A percentile compares a stretch with the other conserved stretches of the same genome.
Conservation (phyloP, 2,888 invertebrate species). For the Drosophila multiciliata region DNA sequence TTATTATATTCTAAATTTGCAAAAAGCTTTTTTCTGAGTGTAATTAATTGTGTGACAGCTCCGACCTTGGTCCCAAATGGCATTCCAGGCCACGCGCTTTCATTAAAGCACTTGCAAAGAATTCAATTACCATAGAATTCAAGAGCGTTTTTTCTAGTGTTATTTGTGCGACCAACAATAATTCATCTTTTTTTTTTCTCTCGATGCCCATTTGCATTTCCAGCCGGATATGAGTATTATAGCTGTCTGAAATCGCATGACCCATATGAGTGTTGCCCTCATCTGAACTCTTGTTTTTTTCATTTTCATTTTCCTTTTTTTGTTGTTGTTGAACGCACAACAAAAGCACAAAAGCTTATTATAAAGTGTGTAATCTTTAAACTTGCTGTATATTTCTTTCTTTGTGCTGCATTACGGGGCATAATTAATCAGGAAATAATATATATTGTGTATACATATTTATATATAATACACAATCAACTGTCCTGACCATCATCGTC, state of each 20-base stretch:
- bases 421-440: constrained; percentile 77
- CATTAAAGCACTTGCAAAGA: constrained; percentile 33
- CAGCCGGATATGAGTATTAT: constrained; percentile 48
- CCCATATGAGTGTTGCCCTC: constrained; percentile 50
- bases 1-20: not conserved
- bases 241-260: constrained; percentile 32
- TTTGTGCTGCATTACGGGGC: constrained; percentile 47
- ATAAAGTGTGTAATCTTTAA: constrained; percentile 52
- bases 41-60: constrained; percentile 44
- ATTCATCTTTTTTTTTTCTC: constrained; percentile 34
- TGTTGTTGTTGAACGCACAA: not conserved
- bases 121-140: constrained; percentile 53
- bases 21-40: not conserved
- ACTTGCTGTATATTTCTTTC: constrained; percentile 32
- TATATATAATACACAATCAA: constrained; percentile 40
- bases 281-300: constrained; percentile 16
- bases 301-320: not conserved
- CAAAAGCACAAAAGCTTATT: constrained; percentile 34
- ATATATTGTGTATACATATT: constrained; percentile 44
- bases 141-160: constrained; percentile 17
- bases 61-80: constrained; percentile 32
- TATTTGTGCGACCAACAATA: constrained; percentile 12
- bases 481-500: constrained; percentile 6
- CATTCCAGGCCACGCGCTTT: constrained; percentile 59
- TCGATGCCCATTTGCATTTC: constrained; percentile 43